Conservation (phyloP, 1,140 invertebrate genomes). For the Drosophila novamexicana region DNA sequence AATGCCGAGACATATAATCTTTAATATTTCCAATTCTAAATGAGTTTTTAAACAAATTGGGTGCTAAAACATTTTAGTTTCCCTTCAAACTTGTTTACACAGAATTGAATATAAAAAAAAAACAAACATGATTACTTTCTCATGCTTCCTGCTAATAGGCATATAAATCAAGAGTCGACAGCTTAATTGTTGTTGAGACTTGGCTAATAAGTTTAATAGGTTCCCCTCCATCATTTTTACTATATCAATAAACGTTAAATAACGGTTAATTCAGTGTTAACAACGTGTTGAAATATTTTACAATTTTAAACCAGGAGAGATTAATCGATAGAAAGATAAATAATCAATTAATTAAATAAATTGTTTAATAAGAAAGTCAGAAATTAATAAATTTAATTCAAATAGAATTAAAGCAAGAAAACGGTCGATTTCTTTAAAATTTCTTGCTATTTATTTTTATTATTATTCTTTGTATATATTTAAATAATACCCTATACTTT, state of each 20-base stretch:
- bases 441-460: too few relatives aligned
- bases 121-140: not conserved
- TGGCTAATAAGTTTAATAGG: slow-evolving; percentile 4
- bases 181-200: slow-evolving; percentile 38
- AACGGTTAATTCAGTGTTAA: slow-evolving; percentile 9
- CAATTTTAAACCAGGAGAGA: not conserved
- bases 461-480: too few relatives aligned
- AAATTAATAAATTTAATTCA: too few relatives aligned
- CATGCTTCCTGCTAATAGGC: not conserved
- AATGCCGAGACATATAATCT: not conserved
- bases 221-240: slow-evolving; percentile 16
- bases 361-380: too few relatives aligned
- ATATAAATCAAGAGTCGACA: slow-evolving; percentile 49
- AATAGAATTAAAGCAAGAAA: too few relatives aligned
- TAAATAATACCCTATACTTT: too few relatives aligned
- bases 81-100: not conserved
- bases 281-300: slow-evolving; percentile 19
- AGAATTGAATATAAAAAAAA: not conserved
- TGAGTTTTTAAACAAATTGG: not conserved
- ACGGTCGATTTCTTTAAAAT: too few relatives aligned
- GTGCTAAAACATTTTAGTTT: slow-evolving; percentile 4
- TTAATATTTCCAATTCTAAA: slow-evolving; percentile 14
- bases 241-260: slow-evolving; percentile 14
- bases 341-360: not conserved
- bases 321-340: not conserved